phyloP scores from a whole-genome alignment of 2,797 vertebrate genomes.

The Buceros bicornis region DNA sequence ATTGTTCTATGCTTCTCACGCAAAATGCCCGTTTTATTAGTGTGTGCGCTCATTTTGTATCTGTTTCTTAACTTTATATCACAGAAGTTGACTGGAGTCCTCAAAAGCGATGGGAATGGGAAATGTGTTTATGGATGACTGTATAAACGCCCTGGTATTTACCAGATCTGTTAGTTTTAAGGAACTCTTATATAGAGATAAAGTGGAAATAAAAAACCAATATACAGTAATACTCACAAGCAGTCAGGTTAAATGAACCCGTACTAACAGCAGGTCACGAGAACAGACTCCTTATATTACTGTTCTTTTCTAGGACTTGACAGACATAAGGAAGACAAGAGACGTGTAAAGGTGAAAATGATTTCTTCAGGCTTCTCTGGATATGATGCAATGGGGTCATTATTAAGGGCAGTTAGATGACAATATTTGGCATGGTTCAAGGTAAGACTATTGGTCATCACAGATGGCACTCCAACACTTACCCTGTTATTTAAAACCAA shows the following conservation, averaged over 20 bases:
- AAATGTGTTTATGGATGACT: not conserved
- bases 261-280: not conserved
- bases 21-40: not conserved
- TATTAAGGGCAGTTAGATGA: not conserved
- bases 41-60: not conserved
- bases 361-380: not conserved
- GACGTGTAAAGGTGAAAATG: not conserved
- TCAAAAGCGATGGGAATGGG: not conserved
- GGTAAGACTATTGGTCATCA: not conserved
- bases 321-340: not conserved
- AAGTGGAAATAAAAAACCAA: not conserved
- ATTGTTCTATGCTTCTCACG: not conserved
- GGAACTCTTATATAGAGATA: not conserved
- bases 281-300: not conserved
- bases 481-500: not conserved
- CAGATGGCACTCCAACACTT: not conserved
- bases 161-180: not conserved
- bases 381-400: not conserved
- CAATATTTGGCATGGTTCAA: not conserved
- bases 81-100: not conserved
- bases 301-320: not conserved
- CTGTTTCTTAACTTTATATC: not conserved
- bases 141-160: not conserved
- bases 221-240: not conserved
- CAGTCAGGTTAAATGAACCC: not conserved